Evolutionary conservation across 2,888 invertebrate species (phyloP).

Genomic region (Cenopis cana): DNA sequence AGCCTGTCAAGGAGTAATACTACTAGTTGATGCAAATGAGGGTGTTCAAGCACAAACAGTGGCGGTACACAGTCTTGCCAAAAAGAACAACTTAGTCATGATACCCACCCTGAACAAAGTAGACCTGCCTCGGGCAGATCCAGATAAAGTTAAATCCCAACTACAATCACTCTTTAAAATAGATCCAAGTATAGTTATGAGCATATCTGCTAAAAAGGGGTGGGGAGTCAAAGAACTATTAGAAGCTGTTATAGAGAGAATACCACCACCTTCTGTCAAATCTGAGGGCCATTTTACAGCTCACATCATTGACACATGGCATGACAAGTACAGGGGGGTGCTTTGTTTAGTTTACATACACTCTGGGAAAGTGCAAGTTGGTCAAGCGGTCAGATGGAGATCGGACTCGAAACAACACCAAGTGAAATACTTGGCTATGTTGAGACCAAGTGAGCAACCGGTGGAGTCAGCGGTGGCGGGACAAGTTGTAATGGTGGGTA

Average conservation of each 20-base stretch:
- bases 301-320: conserved; percentile 97
- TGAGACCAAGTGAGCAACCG: conserved; percentile 90
- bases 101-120: conserved; percentile 99
- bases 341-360: conserved; percentile 91
- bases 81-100: conserved; percentile 91
- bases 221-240: conserved; percentile 92
- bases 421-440: conserved; percentile 91
- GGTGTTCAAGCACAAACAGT: conserved; percentile 99
- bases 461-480: conserved; percentile 91
- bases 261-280: conserved; percentile 90
- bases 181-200: conserved; percentile 88
- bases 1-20: conserved; percentile 97
- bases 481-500: conserved; percentile 95
- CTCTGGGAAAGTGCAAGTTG: conserved; percentile 90
- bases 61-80: conserved; percentile 97
- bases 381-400: conserved; percentile 90
- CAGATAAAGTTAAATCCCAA: conserved; percentile 92
- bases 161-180: conserved; percentile 93
- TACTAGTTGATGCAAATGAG: conserved; percentile 98
- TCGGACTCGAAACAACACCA: conserved; percentile 91
- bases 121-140: conserved; percentile 95
- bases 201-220: conserved; percentile 97
- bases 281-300: conserved; percentile 89
- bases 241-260: conserved; percentile 89
- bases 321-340: conserved; percentile 94